These are phyloP conservation scores for Gopherus evgoodei DNA, from an alignment of 2,113 vertebrate species.

Conservation along the genomic window DNA sequence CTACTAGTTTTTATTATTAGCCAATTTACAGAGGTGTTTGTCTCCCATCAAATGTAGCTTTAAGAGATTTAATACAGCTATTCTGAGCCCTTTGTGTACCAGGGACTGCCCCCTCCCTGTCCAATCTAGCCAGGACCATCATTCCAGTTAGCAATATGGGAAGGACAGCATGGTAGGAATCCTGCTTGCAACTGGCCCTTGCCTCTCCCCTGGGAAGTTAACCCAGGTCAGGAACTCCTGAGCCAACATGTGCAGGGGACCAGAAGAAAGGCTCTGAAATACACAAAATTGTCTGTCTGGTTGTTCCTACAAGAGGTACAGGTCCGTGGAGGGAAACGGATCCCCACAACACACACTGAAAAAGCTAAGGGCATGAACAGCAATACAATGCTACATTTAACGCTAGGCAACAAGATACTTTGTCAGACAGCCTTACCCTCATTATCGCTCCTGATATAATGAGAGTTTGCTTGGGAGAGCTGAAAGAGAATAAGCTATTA, in stretches of 20 bases:
- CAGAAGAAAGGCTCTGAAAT: neutral
- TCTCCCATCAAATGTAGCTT: too few relatives aligned
- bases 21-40: neutral
- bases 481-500: neutral
- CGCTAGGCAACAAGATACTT: neutral
- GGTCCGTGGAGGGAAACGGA: neutral
- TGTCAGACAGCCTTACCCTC: neutral
- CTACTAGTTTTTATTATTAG: neutral
- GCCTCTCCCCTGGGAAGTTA: neutral
- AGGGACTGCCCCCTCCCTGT: accelerated
- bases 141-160: neutral
- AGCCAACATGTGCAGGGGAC: neutral
- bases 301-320: neutral
- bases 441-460: accelerated
- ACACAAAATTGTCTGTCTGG: neutral
- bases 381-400: neutral
- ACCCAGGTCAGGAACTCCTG: neutral
- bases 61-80: neutral
- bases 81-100: neutral
- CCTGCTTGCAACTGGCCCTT: neutral
- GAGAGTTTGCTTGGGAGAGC: neutral
- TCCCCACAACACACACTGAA: accelerated
- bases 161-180: neutral
- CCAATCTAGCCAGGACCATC: neutral
- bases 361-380: neutral